A percentile compares a stretch with the other conserved stretches of the same genome.
Conservation (phyloP, 2,888 invertebrate genomes). For the Prenolepis imparis region DNA sequence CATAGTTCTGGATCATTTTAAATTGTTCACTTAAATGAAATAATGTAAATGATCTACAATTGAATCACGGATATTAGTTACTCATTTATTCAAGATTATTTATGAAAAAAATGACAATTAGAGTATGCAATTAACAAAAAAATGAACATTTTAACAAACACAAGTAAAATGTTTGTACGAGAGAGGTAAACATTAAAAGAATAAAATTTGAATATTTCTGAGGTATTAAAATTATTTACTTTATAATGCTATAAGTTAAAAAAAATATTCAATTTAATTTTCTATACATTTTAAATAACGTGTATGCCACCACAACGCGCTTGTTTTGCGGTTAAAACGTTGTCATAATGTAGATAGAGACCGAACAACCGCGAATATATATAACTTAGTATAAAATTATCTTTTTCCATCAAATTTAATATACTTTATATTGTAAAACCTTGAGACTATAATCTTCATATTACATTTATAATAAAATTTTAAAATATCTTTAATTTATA, state of each 20-base stretch:
- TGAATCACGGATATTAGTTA: too few relatives aligned
- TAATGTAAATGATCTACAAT: neutral
- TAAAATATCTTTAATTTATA: too few relatives aligned
- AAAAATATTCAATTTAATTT: neutral
- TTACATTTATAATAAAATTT: neutral
- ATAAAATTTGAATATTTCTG: neutral
- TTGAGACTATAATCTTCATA: neutral
- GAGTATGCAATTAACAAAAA: neutral
- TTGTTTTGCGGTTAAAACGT: neutral
- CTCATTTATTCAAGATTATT: neutral
- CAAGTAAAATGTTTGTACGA: neutral
- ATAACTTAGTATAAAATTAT: neutral
- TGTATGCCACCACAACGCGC: neutral
- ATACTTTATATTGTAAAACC: neutral
- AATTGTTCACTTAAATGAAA: neutral
- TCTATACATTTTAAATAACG: constrained; percentile 5
- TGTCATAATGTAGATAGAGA: neutral
- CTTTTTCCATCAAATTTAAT: neutral
- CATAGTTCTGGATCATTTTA: too few relatives aligned
- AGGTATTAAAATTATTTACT: neutral
- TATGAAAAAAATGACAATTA: neutral
- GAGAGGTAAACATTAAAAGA: neutral
- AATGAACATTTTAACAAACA: neutral
- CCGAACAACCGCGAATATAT: neutral
- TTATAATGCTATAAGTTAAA: neutral